These are phyloP conservation scores for Tragelaphus buxtoni DNA, from an alignment of 2,113 vertebrate genomes.

Conservation along the genomic window DNA sequence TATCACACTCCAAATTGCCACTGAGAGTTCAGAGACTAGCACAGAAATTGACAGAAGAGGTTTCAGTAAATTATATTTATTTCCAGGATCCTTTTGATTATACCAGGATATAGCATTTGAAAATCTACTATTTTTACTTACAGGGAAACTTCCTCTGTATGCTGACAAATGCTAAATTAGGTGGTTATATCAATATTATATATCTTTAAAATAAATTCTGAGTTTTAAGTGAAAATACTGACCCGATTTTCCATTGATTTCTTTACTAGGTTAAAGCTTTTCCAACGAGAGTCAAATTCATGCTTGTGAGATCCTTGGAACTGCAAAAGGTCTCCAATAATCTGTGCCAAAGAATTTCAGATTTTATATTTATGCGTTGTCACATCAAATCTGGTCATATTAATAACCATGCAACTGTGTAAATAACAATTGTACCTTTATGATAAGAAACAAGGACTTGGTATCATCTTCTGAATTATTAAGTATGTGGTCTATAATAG, in stretches of 20 bases:
- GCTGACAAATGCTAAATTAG: not conserved
- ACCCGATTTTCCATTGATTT: constrained; percentile 99
- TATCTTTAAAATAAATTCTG: not conserved
- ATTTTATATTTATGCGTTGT: constrained; percentile 36
- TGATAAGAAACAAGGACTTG: constrained; percentile 97
- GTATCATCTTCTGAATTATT: constrained; percentile 98
- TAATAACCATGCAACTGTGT: constrained; percentile 6
- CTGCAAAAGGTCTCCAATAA: constrained; percentile 94
- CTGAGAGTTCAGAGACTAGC: not conserved
- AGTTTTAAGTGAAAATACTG: constrained; percentile 71
- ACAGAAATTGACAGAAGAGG: not conserved
- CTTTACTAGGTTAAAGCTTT: constrained; percentile 97
- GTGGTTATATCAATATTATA: not conserved
- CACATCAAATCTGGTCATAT: not conserved
- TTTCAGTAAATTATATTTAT: not conserved
- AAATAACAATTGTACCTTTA: constrained; percentile 87
- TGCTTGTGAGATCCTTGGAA: constrained; percentile 97
- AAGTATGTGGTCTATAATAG: constrained; percentile 87
- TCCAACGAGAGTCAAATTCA: constrained; percentile 98
- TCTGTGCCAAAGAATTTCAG: constrained; percentile 80
- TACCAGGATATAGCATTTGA: not conserved
- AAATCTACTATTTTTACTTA: not conserved
- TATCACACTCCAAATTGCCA: not conserved
- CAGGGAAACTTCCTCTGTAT: not conserved
- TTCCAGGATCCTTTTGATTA: not conserved